Percentiles rank a stretch among this genome's conserved stretches.
phyloP scores from a whole-genome alignment of 2,797 vertebrate species.

The Falco concolor region DNA sequence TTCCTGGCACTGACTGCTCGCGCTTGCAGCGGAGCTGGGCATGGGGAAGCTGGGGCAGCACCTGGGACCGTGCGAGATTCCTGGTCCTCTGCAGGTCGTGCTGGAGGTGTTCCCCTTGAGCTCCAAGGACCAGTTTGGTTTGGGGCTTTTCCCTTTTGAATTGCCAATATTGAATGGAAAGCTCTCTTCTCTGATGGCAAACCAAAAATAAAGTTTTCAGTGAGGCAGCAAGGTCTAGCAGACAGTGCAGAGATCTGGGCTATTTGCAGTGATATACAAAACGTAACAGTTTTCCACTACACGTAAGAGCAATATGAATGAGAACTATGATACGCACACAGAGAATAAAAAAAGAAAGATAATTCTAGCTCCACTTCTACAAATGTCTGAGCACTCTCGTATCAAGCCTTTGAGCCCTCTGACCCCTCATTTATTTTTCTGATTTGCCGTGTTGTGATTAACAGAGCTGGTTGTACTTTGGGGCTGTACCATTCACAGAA shows the following conservation, averaged over 20 bases:
- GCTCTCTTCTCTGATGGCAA: neutral
- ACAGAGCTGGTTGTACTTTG: neutral
- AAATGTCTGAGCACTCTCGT: neutral
- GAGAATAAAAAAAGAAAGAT: neutral
- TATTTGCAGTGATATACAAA: neutral
- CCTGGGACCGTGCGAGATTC: neutral
- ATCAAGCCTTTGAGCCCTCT: neutral
- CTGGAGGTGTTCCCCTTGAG: neutral
- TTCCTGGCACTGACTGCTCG: slow-evolving; percentile 1
- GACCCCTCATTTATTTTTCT: neutral
- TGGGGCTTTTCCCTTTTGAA: neutral
- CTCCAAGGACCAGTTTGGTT: neutral
- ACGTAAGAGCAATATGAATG: neutral
- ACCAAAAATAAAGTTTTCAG: neutral
- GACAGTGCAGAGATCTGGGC: neutral
- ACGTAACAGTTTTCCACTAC: neutral
- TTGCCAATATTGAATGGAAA: neutral
- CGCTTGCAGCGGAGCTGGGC: neutral
- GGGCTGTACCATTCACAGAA: neutral
- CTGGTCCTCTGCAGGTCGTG: neutral
- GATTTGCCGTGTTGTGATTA: neutral
- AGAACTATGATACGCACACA: neutral
- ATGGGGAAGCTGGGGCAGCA: slow-evolving; percentile 3
- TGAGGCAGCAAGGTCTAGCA: neutral
- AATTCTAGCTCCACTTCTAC: neutral